Base-by-base conservation (phyloP, 2,888 invertebrate species). In the Drosophila phalerata region DNA sequence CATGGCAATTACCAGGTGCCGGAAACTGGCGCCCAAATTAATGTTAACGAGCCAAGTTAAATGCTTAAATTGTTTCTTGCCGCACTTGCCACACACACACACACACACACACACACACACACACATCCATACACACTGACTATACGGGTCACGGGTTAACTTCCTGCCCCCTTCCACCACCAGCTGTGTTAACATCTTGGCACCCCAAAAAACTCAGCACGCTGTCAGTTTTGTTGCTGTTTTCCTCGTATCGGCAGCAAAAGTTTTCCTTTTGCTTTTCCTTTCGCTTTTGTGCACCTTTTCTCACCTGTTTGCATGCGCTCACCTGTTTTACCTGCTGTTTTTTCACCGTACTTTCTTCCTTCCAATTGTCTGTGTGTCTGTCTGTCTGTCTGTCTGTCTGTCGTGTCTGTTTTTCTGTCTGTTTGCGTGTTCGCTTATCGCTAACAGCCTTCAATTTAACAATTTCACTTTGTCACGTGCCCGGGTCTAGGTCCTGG, bases 1-100 rank as follows among this genome's bases (percentile, higher is more conserved):
- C 40, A 48, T 48, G 73, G 66, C 76, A 66, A 68, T 74, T 71
- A 65, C 60, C 61, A 58, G 55, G 60, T 30, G 48, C 73, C 67
- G 79, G 78, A 72, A 80, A 70, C 73, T 70, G 81, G 61, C 68
- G 71, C 64, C 67, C 62, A 81, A 81, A 81, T 81, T 81, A 81
- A 81, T 81, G 81, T 78, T 76, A 81, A 81, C 81, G 81, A 78
- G 81, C 62, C 71, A 79, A 81, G 72, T 81, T 81, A 78, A 81
- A 81, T 81, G 75, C 45, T 71, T 73, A 78, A 80, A 79, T 80
- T 79, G 79, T 79, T 79, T 77, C 74, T 78, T 69, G 69, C 74
- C 78, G 25, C 73, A 76, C 47, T 64, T 65, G 49, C 25, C 68
- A 55, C 52, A 65, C 45, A 63, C 34, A 45, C 51, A 56, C 13